A percentile compares a stretch with the other conserved stretches of the same genome.
These are phyloP conservation scores for Champsocephalus gunnari DNA, from an alignment of 2,797 vertebrate genomes.

Conservation along the genomic window DNA sequence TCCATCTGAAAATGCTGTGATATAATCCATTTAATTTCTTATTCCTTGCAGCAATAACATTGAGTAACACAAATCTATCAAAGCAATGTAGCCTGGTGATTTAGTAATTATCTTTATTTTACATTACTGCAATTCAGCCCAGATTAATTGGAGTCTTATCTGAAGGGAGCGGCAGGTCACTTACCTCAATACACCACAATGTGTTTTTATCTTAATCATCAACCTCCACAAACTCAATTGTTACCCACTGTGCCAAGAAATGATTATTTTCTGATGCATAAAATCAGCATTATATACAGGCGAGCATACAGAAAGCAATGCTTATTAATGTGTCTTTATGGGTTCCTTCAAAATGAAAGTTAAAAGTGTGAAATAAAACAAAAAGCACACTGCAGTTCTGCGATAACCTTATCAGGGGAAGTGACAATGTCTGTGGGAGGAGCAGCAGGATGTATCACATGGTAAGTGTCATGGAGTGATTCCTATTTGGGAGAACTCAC, in stretches of 20 bases:
- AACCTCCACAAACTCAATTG: slow-evolving; percentile 79
- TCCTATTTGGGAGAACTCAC: slow-evolving; percentile 63
- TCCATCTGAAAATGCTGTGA: slow-evolving; percentile 88
- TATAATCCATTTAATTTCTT: slow-evolving; percentile 89
- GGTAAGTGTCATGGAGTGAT: slow-evolving; percentile 60
- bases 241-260: slow-evolving; percentile 76
- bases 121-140: slow-evolving; percentile 83
- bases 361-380: slow-evolving; percentile 36
- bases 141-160: slow-evolving; percentile 89
- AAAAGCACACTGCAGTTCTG: slow-evolving; percentile 18
- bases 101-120: slow-evolving; percentile 90
- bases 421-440: slow-evolving; percentile 33
- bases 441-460: slow-evolving; percentile 44
- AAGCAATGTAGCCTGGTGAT: slow-evolving; percentile 86
- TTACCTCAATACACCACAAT: slow-evolving; percentile 84
- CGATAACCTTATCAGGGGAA: slow-evolving; percentile 33
- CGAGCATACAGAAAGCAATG: slow-evolving; percentile 39
- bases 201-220: slow-evolving; percentile 85
- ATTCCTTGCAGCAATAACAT: slow-evolving; percentile 85
- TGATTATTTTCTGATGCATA: slow-evolving; percentile 77
- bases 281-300: slow-evolving; percentile 71
- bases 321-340: slow-evolving; percentile 57
- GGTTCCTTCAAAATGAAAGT: slow-evolving; percentile 60
- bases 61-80: slow-evolving; percentile 86
- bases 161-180: slow-evolving; percentile 84